Percentiles rank a stretch among this genome's conserved stretches.
Conservation (phyloP, 2,888 invertebrate species). For the Dynastes tityus region DNA sequence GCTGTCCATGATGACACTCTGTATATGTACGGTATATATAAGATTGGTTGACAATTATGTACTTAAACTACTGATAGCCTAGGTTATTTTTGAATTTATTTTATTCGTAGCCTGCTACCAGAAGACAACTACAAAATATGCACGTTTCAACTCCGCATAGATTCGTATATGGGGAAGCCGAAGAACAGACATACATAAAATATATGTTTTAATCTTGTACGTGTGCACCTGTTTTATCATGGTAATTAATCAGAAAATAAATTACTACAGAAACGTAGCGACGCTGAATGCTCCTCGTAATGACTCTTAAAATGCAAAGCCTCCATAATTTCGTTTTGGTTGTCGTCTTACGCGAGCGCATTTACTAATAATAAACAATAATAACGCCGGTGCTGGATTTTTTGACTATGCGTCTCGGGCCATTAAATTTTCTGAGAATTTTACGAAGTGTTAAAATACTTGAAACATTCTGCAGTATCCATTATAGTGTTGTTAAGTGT, state of each 20-base stretch:
- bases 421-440: not conserved
- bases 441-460: slow-evolving; percentile 14
- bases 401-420: not conserved
- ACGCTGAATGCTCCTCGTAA: slow-evolving; percentile 62
- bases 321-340: slow-evolving; percentile 61
- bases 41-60: not conserved
- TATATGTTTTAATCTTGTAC: slow-evolving; percentile 65
- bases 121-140: slow-evolving; percentile 1
- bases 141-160: slow-evolving; percentile 5
- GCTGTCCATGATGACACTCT: too few species aligned
- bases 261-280: slow-evolving; percentile 63
- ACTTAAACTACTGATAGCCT: not conserved
- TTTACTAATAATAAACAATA: slow-evolving; percentile 32
- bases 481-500: slow-evolving; percentile 12
- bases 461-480: not conserved
- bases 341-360: slow-evolving; percentile 16
- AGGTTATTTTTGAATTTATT: slow-evolving; percentile 4
- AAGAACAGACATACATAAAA: slow-evolving; percentile 59
- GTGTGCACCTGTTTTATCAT: slow-evolving; percentile 66
- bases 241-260: slow-evolving; percentile 66
- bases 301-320: slow-evolving; percentile 65
- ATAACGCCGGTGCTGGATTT: not conserved
- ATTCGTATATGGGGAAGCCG: slow-evolving; percentile 15
- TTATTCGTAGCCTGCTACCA: not conserved
- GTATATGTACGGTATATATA: too few species aligned